Evolutionary conservation across 2,888 invertebrate species (phyloP), one percentile per base, ranked within the genome.

Genomic region (Panopea generosa): DNA sequence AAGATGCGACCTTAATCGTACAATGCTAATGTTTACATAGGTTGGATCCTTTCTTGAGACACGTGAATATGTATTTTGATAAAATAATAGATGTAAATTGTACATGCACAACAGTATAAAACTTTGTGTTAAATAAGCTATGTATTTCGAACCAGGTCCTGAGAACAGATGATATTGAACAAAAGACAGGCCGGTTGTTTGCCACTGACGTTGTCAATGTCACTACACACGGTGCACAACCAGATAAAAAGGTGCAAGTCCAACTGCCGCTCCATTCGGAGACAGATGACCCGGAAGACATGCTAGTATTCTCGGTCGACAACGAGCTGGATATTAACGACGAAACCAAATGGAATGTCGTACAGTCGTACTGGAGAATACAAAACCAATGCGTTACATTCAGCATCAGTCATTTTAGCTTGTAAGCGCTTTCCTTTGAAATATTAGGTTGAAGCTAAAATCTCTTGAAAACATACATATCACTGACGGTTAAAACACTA

Each of bases 161-260:
- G n/a, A 73, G 70, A 47, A 80, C 80, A 7, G 52, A 49, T 22
- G 63, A 76, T 27, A 63, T 70, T 2, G 80, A 80, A 24, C 45
- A 45, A 16, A 61, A 68, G 0, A 9, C 22, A 16, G 65, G 68
- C 11, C 50, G 66, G 2, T 38, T 80, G 4, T 69, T 80, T 20
- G 70, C 72, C n/a, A 70, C 62, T 18, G 73, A 80, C 29, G 61
- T 80, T n/a, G 24, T 80, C 3, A 73, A 70, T 29, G 43, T 77
- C 9, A 57, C 43, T 4, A 18, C 24, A 7, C 3, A 50, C 4
- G 7, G 27, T 1, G 22, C 7, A 27, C 59, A 61, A 16, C 78
- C 66, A 7, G 16, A 9, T 6, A 53, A 62, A 16, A 60, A 50
- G 16, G 57, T 70, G n/a, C 43, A 38, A n/a, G 18, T 80, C 4